Base-by-base conservation (phyloP, 2,888 invertebrate species). In the Tryphoninae sp. region DNA sequence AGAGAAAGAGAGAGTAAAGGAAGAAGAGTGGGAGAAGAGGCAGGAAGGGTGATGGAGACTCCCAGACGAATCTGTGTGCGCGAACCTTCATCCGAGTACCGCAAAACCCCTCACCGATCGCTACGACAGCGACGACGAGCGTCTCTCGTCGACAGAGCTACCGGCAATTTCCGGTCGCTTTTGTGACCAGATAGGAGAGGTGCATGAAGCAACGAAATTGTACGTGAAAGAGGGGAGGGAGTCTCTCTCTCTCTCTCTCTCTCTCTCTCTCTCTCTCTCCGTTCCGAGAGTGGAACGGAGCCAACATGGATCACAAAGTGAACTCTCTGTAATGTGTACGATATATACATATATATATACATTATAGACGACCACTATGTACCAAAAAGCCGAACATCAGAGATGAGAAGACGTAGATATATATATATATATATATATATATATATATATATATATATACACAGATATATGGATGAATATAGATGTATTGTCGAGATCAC, bases 131-230 rank as follows among this genome's bases (percentile, higher is more conserved):
- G 67, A 23, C 67, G 51, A 67, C 72, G 77, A 68, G 62, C 42
- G 68, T 61, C 76, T 65, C 61, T 62, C 61, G 73, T 64, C 85
- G 85, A 86, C 86, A 86, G 87, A 88, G 86, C 88, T 86, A 85
- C 86, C 85, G 86, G 88, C 88, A 89, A 89, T 89, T 89, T 89
- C 89, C 88, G 88, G 86, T 86, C 85, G 88, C 89, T 87, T 89
- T 89, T 89, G 87, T 88, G 77, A 85, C 84, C 84, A 84, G 86
- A 86, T 87, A 87, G 55, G 86, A 87, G 88, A 88, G 59, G 67
- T 67, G 72, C 67, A 76, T 65, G 61, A 72, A 76, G 76, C 86
- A 86, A 86, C 86, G 84, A 85, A 82, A 84, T 77, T 73, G 80
- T 73, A 77, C 77, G 73, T 68, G 72, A 42, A 26, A 62, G 9